Evolutionary conservation across 2,888 invertebrate genomes (phyloP), one percentile per base, ranked within the genome.

Genomic region (Sympetrum striolatum): DNA sequence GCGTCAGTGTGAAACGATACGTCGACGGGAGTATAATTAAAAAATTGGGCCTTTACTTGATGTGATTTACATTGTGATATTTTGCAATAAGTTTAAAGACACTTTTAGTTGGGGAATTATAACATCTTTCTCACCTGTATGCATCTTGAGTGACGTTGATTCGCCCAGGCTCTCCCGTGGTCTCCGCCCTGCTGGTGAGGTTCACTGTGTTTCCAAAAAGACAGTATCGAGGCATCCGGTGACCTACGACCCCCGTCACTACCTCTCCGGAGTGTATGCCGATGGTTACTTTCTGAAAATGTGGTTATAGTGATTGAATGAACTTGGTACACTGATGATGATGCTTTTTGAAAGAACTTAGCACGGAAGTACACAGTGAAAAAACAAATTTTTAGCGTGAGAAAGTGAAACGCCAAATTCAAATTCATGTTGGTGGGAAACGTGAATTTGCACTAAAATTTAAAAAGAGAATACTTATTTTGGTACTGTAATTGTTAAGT

Each of bases 141-240:
- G 98, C 98, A 93, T 97, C 97, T 93, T 98, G 98, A 82, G 98
- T 98, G 91, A 98, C 98, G 93, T 98, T 98, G 92, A 98, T 98
- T 92, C 96, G 96, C 37, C 98, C 98, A 22, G 97, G 96, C 90
- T 96, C 96, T 0, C 98, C 98, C 0, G 98, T 98, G 35, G 98
- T 98, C 94, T 98, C 98, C 1, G 98, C 98, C 91, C 98, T 96
- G 93, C 98, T 98, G 90, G 98, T 98, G 91, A 98, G 94, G 94
- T 98, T 98, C 22, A 98, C 98, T 0, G 98, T 98, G 94, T 98
- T 98, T 10, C 98, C 98, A 93, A 98, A 98, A 53, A 98, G 96
- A 92, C 98, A 98, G 94, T 98, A 98, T 48, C 98, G 96, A 0
- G 98, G 98, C 97, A 98, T 98, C 91, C 98, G 96, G 94, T 98